A percentile compares a stretch with the other conserved stretches of the same genome.
phyloP scores from a whole-genome alignment of 2,113 vertebrate genomes.

The Phylloscopus whistleri region DNA sequence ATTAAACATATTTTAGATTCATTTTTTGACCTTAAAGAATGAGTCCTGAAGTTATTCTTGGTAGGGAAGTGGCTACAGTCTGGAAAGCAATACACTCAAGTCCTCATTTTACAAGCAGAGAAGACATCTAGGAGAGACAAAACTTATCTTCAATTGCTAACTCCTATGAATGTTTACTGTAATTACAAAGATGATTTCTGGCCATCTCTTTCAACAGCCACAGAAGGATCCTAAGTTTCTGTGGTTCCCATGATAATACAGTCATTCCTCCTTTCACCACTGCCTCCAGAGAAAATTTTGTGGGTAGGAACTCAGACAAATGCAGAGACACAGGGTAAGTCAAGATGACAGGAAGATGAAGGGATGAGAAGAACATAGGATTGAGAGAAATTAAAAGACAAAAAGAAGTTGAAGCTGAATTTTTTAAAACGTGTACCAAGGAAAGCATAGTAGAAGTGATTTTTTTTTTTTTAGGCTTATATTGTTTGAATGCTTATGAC shows the following conservation, averaged over 20 bases:
- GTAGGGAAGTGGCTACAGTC: background rate
- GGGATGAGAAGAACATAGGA: background rate
- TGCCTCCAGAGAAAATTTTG: background rate
- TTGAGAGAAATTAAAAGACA: background rate
- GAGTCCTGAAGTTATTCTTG: background rate
- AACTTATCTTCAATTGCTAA: background rate
- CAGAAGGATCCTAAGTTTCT: background rate
- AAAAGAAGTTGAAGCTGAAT: background rate
- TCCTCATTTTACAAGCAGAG: background rate
- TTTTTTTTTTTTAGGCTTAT: background rate
- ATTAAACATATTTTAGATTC: background rate
- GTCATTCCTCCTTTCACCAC: background rate
- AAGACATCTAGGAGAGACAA: background rate
- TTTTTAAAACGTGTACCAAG: background rate
- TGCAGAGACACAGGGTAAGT: background rate
- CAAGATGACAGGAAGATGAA: background rate
- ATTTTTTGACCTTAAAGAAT: background rate
- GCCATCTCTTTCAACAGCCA: background rate
- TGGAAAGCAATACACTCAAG: background rate
- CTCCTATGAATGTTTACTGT: background rate
- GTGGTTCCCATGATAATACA: background rate
- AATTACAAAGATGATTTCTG: background rate
- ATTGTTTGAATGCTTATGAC: background rate
- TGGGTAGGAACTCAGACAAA: background rate
- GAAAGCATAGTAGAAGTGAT: background rate